A percentile compares a stretch with the other conserved stretches of the same genome.
Evolutionary conservation across 2,888 invertebrate genomes (phyloP).

Genomic region (Limenitis camilla): DNA sequence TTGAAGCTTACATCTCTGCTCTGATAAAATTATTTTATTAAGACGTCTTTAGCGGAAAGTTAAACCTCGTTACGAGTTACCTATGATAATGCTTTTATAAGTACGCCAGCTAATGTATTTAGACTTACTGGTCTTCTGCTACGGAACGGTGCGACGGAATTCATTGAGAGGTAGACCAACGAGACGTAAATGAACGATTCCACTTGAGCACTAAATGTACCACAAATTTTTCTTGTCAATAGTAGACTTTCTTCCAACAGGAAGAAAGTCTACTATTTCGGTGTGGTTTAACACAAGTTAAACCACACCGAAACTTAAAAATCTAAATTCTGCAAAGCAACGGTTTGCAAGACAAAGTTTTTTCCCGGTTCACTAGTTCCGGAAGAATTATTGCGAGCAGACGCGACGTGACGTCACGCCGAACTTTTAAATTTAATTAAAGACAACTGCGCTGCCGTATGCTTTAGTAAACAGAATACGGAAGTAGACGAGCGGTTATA

Average conservation of each 20-base stretch:
- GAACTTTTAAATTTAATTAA: slow-evolving; percentile 69
- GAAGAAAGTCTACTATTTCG: no score
- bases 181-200: no score
- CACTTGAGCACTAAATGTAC: no score
- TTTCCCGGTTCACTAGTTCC: slow-evolving; percentile 26
- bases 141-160: no score
- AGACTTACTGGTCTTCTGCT: no score
- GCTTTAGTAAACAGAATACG: slow-evolving; percentile 47
- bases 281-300: neutral
- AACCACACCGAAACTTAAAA: slow-evolving; percentile 5
- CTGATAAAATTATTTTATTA: slow-evolving; percentile 33
- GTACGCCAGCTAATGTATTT: no score
- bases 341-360: slow-evolving; percentile 20
- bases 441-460: slow-evolving; percentile 53
- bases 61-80: neutral
- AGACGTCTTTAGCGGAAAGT: slow-evolving; percentile 13
- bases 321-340: slow-evolving; percentile 15
- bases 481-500: slow-evolving; percentile 35
- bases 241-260: no score
- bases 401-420: slow-evolving; percentile 45
- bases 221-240: no score
- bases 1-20: slow-evolving; percentile 57
- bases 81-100: neutral
- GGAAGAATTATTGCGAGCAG: slow-evolving; percentile 37
- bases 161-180: no score